Conservation (phyloP, 2,888 invertebrate genomes). For the Thumatha senex region DNA sequence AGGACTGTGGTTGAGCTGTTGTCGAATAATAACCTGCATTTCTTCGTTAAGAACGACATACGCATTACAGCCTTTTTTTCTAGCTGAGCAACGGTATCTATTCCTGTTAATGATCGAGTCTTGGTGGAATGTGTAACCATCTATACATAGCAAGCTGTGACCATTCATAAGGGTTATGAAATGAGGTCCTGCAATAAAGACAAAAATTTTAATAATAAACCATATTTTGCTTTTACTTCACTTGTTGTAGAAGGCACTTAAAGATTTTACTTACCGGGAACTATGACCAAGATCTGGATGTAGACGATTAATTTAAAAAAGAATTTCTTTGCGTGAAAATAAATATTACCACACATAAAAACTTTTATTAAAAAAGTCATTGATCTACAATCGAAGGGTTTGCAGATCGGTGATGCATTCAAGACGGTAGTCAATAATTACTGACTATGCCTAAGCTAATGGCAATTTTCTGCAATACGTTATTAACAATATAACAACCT, state of each 20-base stretch:
- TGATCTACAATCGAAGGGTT: too few relatives aligned
- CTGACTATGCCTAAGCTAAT: too few relatives aligned
- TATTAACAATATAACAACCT: too few relatives aligned
- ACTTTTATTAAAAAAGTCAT: too few relatives aligned
- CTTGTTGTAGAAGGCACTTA: neutral
- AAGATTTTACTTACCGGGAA: neutral
- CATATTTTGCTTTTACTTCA: too few relatives aligned
- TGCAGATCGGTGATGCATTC: too few relatives aligned
- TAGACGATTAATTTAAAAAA: too few relatives aligned
- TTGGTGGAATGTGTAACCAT: slow-evolving; percentile 29
- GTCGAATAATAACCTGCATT: slow-evolving; percentile 10
- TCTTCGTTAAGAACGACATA: slow-evolving; percentile 23
- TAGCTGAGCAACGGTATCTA: slow-evolving; percentile 27
- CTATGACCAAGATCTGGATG: too few relatives aligned
- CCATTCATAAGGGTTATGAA: slow-evolving; percentile 8
- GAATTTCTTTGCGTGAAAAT: too few relatives aligned
- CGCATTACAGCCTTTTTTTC: slow-evolving; percentile 18
- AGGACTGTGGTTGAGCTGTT: slow-evolving; percentile 3
- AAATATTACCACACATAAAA: too few relatives aligned
- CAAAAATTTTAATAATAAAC: neutral
- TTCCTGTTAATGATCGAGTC: slow-evolving; percentile 9
- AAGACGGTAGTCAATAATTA: too few relatives aligned
- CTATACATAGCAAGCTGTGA: slow-evolving; percentile 12
- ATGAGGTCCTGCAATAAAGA: slow-evolving; percentile 2
- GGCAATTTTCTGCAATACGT: too few relatives aligned